A percentile compares a stretch with the other conserved stretches of the same genome.
phyloP scores from a whole-genome alignment of 2,797 vertebrate genomes.

The Argentina silus region DNA sequence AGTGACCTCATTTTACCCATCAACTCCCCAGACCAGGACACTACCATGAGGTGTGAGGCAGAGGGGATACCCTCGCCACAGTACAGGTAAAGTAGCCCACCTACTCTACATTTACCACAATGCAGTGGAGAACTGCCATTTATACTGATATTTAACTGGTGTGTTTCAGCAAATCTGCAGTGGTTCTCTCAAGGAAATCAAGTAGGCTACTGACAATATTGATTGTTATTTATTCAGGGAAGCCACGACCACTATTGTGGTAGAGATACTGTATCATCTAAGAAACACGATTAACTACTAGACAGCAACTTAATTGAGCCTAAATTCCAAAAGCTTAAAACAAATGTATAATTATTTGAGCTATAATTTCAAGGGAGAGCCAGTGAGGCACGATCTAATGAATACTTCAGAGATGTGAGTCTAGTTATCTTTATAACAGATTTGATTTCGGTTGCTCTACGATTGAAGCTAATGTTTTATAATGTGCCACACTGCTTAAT shows the following conservation, averaged over 20 bases:
- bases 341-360: constrained; percentile 29
- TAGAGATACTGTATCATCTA: constrained; percentile 50
- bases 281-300: constrained; percentile 35
- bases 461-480: constrained; percentile 54
- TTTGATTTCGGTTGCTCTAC: constrained; percentile 50
- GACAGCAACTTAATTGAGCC: constrained; percentile 59
- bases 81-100: constrained; percentile 73
- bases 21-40: constrained; percentile 74
- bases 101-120: constrained; percentile 16
- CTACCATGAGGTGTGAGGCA: constrained; percentile 73
- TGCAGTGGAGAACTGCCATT: neutral
- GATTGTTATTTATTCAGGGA: constrained; percentile 65
- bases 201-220: constrained; percentile 51
- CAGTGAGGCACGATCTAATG: constrained; percentile 43
- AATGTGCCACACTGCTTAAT: constrained; percentile 46
- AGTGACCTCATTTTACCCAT: constrained; percentile 80
- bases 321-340: constrained; percentile 50
- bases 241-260: constrained; percentile 43
- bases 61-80: constrained; percentile 71
- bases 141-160: constrained; percentile 15
- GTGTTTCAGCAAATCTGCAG: constrained; percentile 31
- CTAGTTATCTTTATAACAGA: constrained; percentile 62
- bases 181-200: constrained; percentile 48
- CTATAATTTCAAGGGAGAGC: constrained; percentile 44
- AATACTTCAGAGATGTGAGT: constrained; percentile 55